Evolutionary conservation across 2,797 vertebrate species (phyloP), one percentile per base, ranked within the genome.

Genomic region (Eurystomus glaucurus): DNA sequence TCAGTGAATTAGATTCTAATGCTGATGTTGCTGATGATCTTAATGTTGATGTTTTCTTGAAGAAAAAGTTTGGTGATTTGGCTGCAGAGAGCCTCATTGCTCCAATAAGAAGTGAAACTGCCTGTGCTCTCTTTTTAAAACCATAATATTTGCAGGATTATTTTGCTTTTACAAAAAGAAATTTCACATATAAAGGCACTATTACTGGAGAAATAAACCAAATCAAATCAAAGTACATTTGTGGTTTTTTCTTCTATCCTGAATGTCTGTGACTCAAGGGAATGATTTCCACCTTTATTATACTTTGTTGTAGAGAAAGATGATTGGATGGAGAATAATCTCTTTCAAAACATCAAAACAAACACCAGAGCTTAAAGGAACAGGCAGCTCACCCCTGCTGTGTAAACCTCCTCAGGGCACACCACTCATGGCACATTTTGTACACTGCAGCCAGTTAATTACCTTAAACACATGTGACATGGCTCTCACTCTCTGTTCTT

Each of bases 101-200:
- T 62, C 39, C 48, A 83, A 64, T 14, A 79, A 93, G 64, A 29
- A 66, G 26, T 72, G n/a, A 71, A 96, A 88, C 33, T 25, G 4
- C 9, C 23, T n/a, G 31, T 60, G 22, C 4, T 85, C 60, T 70
- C 70, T 39, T 80, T 95, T 90, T 65, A 66, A 87, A 79, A 46
- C 26, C 17, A 4, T 71, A 79, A 29, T 41, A 91, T 96, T 79
- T 91, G 2, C 60, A 91, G 45, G 2, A 7, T 75, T 62, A 37
- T 80, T 81, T 82, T 96, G 11, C n/a, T 95, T 90, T 66, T 70
- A 22, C 33, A 55, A 88, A 80, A 78, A 92, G 46, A 91, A 94
- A 88, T 51, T 75, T 92, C 41, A 85, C 2, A 17, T 75, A 28
- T 29, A 83, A 88, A 89, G 8, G 6, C 22, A 87, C 41, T 75